Evolutionary conservation across 2,888 invertebrate genomes (phyloP), one percentile per base, ranked within the genome.

Genomic region (Maniola hyperantus): DNA sequence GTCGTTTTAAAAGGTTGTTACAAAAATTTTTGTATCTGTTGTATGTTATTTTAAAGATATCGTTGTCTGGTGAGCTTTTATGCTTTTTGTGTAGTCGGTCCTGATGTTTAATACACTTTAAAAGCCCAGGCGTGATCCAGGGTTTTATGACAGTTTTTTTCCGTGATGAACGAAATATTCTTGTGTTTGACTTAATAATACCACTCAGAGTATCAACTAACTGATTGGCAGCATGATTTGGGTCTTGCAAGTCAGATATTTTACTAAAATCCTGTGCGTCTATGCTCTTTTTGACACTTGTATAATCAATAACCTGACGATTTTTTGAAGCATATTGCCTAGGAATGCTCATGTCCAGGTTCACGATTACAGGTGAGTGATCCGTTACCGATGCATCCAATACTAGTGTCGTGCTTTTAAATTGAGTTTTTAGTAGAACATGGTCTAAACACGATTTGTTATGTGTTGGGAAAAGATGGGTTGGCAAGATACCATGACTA

Each of bases 221-320:
- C 42, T 10, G 13, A 33, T 13, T 53, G 8, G 53, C 18, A 26
- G 53, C 53, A 10, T 6, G 2, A 11, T 5, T 42, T 8, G 42
- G 42, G 7, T 42, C 42, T 7, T 42, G 42, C 42, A 8, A 42
- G 7, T 42, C 33, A 26, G 53, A 13, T 20, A 20, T 53, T 10
- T 8, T 10, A 50, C 18, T 18, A 53, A 26, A 53, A 33, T 26
- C 13, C 7, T 6, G 13, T 26, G 8, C 20, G 13, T 13, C 53
- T 0, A 53, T 33, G 33, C 11, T 26, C 10, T 26, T 26, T 26
- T 33, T 53, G n/a, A 33, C 13, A 20, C 1, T 26, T 11, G 13
- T 53, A 2, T 53, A 33, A 53, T 53, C 33, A 53, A 53, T 53
- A n/a, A n/a, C n/a, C n/a, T n/a, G n/a, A n/a, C n/a, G 11, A 53